Percentiles rank a stretch among this genome's conserved stretches.
These are phyloP conservation scores for Lathronympha strigana DNA, from an alignment of 2,888 invertebrate species.

Conservation along the genomic window DNA sequence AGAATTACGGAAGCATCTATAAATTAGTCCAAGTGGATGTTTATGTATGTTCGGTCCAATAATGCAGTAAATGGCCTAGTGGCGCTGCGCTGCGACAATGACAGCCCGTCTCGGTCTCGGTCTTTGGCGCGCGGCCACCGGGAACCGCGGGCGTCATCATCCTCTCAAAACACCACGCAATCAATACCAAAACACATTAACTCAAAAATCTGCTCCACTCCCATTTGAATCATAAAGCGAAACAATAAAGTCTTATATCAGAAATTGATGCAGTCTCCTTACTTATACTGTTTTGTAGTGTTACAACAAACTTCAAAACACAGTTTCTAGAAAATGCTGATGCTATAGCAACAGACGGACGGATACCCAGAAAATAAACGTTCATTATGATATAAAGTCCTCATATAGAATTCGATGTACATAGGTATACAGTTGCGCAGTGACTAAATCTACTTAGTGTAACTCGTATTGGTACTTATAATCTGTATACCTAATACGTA, in stretches of 20 bases:
- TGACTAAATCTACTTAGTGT: neutral
- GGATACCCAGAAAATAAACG: constrained; percentile 26
- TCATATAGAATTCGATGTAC: constrained; percentile 16
- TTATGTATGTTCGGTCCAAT: constrained; percentile 53
- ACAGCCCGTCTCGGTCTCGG: constrained; percentile 60
- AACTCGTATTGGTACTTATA: no score
- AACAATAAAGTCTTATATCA: neutral
- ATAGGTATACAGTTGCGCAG: constrained; percentile 20
- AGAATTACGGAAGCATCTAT: constrained; percentile 51
- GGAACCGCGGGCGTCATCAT: constrained; percentile 57
- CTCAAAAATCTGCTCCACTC: neutral
- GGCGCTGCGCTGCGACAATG: constrained; percentile 58
- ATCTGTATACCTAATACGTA: no score
- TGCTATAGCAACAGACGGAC: constrained; percentile 54
- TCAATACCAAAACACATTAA: constrained; percentile 12
- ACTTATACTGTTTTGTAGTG: neutral
- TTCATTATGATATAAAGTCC: constrained; percentile 21
- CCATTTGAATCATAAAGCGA: neutral
- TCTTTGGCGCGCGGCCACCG: constrained; percentile 63
- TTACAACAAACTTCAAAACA: constrained; percentile 12
- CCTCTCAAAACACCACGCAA: constrained; percentile 43
- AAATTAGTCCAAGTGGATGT: constrained; percentile 53
- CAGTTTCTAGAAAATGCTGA: constrained; percentile 46
- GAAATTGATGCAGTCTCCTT: neutral
- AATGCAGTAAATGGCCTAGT: constrained; percentile 56